A percentile compares a stretch with the other conserved stretches of the same genome.
These are phyloP conservation scores for Schrankia costaestrigalis DNA, from an alignment of 2,888 invertebrate genomes.

Conservation along the genomic window DNA sequence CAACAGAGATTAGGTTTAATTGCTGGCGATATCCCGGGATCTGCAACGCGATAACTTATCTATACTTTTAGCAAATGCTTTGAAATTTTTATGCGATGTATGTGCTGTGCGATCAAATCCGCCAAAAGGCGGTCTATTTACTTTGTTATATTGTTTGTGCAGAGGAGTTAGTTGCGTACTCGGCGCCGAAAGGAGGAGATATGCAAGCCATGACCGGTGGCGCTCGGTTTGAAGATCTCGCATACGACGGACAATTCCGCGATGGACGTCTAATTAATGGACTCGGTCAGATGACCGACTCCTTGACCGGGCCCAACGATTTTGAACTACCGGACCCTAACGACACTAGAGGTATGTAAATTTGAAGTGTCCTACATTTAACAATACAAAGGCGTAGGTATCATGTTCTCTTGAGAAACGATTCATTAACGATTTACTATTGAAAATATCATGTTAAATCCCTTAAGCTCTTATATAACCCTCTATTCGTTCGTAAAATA, in stretches of 20 bases:
- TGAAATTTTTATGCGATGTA: slow-evolving; percentile 18
- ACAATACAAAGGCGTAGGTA: no score
- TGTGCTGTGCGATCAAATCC: slow-evolving; percentile 41
- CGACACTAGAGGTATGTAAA: slow-evolving; percentile 77
- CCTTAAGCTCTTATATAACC: no score
- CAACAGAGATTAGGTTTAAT: slow-evolving; percentile 34
- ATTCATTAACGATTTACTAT: no score
- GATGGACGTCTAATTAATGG: slow-evolving; percentile 83
- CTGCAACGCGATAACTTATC: slow-evolving; percentile 45
- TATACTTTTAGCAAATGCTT: slow-evolving; percentile 35
- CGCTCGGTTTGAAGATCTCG: slow-evolving; percentile 86
- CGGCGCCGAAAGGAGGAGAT: slow-evolving; percentile 83
- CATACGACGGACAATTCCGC: slow-evolving; percentile 87
- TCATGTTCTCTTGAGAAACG: no score
- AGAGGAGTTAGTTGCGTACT: slow-evolving; percentile 85
- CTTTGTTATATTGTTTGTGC: slow-evolving; percentile 48
- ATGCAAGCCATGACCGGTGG: slow-evolving; percentile 84
- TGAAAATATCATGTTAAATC: no score
- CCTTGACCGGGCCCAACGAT: slow-evolving; percentile 84
- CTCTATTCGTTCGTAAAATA: no score
- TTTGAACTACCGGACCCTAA: slow-evolving; percentile 81
- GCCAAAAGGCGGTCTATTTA: slow-evolving; percentile 53
- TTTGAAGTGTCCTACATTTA: slow-evolving; percentile 1
- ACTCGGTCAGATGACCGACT: slow-evolving; percentile 91
- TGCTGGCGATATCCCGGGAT: slow-evolving; percentile 57